Percentiles rank a stretch among this genome's conserved stretches.
Conservation (phyloP, 1,140 invertebrate genomes). For the Drosophila busckii region DNA sequence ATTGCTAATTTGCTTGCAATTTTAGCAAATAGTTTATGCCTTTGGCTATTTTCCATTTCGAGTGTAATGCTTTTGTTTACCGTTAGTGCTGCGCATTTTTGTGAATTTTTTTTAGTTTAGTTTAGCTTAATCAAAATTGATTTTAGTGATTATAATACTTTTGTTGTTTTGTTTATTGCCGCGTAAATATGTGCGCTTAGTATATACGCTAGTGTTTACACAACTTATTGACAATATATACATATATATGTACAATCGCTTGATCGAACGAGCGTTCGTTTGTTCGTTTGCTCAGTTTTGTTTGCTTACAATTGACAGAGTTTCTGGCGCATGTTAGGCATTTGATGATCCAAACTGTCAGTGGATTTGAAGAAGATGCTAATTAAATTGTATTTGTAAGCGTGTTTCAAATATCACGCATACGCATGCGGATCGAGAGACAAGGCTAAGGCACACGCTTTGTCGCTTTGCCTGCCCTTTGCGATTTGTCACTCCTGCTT, state of each 20-base stretch:
- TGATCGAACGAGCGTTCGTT: slow-evolving; percentile 8
- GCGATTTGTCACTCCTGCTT: too few relatives aligned
- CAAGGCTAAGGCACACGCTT: too few relatives aligned
- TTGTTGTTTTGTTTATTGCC: slow-evolving; percentile 68
- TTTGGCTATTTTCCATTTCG: slow-evolving; percentile 7
- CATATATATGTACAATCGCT: slow-evolving; percentile 36
- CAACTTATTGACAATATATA: slow-evolving; percentile 65
- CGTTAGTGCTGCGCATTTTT: slow-evolving; percentile 47
- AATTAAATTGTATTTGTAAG: slow-evolving; percentile 64
- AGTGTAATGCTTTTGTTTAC: neutral
- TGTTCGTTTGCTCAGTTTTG: slow-evolving; percentile 22
- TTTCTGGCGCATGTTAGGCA: slow-evolving; percentile 6
- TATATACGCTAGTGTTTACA: slow-evolving; percentile 60
- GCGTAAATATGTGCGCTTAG: slow-evolving; percentile 53
- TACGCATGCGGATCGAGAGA: too few relatives aligned
- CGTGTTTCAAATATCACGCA: slow-evolving; percentile 25
- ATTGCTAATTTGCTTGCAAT: too few relatives aligned
- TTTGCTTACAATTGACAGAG: slow-evolving; percentile 61
- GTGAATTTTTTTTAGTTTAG: too few relatives aligned
- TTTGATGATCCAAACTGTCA: slow-evolving; percentile 8
- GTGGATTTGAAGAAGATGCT: slow-evolving; percentile 45
- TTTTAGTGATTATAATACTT: slow-evolving; percentile 58
- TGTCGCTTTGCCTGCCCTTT: too few relatives aligned
- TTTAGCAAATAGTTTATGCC: slow-evolving; percentile 6
- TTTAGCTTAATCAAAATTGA: slow-evolving; percentile 63